Conservation (phyloP, 2,113 vertebrate genomes). For the Tapirus terrestris region DNA sequence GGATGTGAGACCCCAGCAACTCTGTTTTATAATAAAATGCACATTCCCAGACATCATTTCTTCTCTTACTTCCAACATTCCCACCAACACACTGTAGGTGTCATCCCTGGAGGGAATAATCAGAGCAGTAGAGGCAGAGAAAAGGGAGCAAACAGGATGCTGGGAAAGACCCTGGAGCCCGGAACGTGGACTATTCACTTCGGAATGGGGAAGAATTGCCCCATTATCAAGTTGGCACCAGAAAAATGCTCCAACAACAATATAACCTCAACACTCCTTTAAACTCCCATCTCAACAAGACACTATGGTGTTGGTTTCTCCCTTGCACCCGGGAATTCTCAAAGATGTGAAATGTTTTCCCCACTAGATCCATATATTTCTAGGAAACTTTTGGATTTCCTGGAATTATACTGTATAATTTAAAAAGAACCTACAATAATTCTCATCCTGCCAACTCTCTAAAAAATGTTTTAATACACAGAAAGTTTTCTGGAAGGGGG, state of each 20-base stretch:
- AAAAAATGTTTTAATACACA: constrained; percentile 14
- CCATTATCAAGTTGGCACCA: not conserved
- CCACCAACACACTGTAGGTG: not conserved
- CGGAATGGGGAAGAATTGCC: not conserved
- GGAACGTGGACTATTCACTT: not conserved
- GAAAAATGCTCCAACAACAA: not conserved
- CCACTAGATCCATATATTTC: not conserved
- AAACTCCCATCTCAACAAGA: not conserved
- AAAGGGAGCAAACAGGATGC: not conserved
- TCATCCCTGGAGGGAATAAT: not conserved
- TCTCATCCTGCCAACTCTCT: constrained; percentile 15
- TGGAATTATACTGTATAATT: constrained; percentile 49
- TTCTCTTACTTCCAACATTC: not conserved
- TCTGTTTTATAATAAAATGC: not conserved
- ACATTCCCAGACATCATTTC: not conserved
- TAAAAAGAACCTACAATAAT: not conserved
- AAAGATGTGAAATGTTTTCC: not conserved
- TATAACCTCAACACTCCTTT: not conserved
- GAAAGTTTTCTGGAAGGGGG: constrained; percentile 26
- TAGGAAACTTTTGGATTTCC: constrained; percentile 46
- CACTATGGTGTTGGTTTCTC: not conserved
- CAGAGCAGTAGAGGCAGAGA: not conserved
- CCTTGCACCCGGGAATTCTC: not conserved
- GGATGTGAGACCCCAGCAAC: not conserved
- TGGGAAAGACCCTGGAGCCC: not conserved